phyloP scores from a whole-genome alignment of 2,113 vertebrate genomes.

The Apaloderma vittatum region DNA sequence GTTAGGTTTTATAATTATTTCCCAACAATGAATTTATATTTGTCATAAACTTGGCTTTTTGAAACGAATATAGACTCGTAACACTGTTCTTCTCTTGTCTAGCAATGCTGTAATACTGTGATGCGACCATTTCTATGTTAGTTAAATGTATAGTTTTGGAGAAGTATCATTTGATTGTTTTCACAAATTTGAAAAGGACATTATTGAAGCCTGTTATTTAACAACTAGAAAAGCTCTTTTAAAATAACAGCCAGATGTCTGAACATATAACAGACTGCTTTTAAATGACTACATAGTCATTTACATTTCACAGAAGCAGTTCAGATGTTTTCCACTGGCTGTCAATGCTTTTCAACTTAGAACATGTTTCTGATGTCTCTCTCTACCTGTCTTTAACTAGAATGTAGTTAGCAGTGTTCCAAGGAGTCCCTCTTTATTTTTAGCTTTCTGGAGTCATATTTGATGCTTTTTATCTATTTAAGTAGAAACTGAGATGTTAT shows the following conservation, averaged over 20 bases:
- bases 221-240: background rate
- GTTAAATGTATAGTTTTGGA: background rate
- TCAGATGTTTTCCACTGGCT: background rate
- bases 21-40: background rate
- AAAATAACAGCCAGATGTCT: background rate
- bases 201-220: background rate
- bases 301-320: background rate
- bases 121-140: background rate
- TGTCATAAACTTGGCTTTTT: background rate
- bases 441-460: background rate
- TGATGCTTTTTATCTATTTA: background rate
- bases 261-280: background rate
- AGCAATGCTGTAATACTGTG: background rate
- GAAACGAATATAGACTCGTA: background rate
- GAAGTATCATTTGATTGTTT: background rate
- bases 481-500: background rate
- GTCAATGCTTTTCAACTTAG: background rate
- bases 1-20: background rate
- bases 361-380: background rate
- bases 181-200: background rate
- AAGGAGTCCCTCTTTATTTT: background rate
- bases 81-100: background rate
- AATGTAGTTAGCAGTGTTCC: background rate
- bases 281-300: background rate
- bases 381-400: background rate